Percentiles rank a stretch among this genome's conserved stretches.
These are phyloP conservation scores for Neodiprion pinetum DNA, from an alignment of 1,140 invertebrate species.

Conservation along the genomic window DNA sequence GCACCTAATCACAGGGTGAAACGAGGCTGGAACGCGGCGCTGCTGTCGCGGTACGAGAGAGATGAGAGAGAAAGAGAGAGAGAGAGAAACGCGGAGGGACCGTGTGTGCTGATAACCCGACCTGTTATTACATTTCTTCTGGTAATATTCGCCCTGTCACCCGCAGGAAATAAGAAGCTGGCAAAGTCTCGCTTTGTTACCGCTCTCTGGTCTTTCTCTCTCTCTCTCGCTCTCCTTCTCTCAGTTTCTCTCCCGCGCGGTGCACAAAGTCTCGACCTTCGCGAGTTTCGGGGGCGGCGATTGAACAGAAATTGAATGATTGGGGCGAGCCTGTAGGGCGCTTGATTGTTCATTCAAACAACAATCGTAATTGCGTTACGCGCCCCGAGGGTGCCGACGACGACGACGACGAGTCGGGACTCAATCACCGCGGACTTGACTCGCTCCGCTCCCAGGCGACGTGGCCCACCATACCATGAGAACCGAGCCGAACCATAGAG, in stretches of 20 bases:
- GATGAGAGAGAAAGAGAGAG: slow-evolving; percentile 9
- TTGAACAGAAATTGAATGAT: slow-evolving; percentile 65
- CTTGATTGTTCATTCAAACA: slow-evolving; percentile 66
- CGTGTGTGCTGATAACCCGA: slow-evolving; percentile 34
- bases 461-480: not conserved
- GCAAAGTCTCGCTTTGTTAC: slow-evolving; percentile 41
- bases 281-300: slow-evolving; percentile 46
- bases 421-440: not conserved
- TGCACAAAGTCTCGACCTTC: slow-evolving; percentile 19
- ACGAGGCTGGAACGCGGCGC: not conserved
- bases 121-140: slow-evolving; percentile 59
- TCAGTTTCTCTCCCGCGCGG: slow-evolving; percentile 1
- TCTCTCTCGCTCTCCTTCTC: not conserved
- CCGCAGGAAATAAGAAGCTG: slow-evolving; percentile 50
- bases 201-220: not conserved
- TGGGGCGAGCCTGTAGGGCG: slow-evolving; percentile 59
- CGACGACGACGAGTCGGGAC: not conserved
- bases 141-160: slow-evolving; percentile 59
- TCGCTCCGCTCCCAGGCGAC: not conserved
- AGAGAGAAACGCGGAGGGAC: slow-evolving; percentile 17
- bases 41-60: not conserved
- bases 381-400: slow-evolving; percentile 30
- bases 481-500: not conserved
- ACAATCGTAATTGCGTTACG: slow-evolving; percentile 65
- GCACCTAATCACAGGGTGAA: slow-evolving; percentile 3